Conservation (phyloP, 2,113 vertebrate genomes). For the Beaufortia kweichowensis region DNA sequence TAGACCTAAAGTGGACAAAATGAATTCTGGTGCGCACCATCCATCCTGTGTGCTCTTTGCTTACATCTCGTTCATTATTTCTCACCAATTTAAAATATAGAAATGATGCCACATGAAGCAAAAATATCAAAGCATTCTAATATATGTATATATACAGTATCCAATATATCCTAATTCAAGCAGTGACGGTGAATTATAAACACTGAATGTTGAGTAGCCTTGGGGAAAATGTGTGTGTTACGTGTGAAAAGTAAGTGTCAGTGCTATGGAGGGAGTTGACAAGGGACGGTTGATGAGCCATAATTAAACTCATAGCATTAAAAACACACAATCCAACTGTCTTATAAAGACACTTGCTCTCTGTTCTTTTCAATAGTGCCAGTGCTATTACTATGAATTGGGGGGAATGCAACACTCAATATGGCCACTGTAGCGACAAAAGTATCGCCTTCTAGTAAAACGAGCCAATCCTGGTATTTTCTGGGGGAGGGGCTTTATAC, state of each 20-base stretch:
- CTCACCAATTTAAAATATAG: background rate
- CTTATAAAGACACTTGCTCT: constrained; percentile 47
- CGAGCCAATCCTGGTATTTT: no score
- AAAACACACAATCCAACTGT: constrained; percentile 51
- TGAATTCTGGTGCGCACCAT: constrained; percentile 51
- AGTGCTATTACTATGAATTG: no score
- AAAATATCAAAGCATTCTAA: background rate
- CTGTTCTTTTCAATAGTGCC: background rate
- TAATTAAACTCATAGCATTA: constrained; percentile 66
- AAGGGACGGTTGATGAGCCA: constrained; percentile 71
- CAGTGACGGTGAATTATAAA: background rate
- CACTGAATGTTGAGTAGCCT: constrained; percentile 27
- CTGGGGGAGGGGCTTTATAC: no score
- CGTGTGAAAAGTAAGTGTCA: constrained; percentile 35
- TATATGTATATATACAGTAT: background rate
- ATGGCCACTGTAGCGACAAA: no score
- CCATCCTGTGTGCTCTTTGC: background rate
- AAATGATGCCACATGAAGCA: background rate
- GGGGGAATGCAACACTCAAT: no score
- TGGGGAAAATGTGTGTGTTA: constrained; percentile 13
- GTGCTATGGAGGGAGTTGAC: constrained; percentile 63
- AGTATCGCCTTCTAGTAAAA: no score
- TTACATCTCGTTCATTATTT: background rate
- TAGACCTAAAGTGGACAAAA: constrained; percentile 61
- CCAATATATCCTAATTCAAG: background rate